Conservation (phyloP, 2,888 invertebrate genomes). For the Apamea epomidion region DNA sequence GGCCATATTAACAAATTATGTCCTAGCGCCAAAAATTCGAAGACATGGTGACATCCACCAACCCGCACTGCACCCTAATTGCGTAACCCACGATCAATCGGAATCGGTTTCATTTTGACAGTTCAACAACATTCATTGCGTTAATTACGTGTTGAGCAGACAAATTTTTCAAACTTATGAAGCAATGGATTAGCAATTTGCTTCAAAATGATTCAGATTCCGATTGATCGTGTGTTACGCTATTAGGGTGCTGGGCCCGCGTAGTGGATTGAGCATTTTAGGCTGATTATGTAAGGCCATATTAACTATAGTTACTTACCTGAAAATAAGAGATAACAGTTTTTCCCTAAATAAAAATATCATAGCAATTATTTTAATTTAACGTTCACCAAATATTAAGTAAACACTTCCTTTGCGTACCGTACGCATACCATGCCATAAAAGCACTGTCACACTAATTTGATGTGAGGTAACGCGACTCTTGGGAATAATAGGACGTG, state of each 20-base stretch:
- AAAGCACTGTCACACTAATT: conserved; percentile 55
- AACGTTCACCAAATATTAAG: not conserved
- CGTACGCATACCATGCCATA: conserved; percentile 13
- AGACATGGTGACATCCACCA: too few relatives aligned
- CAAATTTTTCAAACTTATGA: too few relatives aligned
- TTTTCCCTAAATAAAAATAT: not conserved
- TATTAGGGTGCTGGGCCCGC: too few relatives aligned
- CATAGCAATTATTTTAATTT: not conserved
- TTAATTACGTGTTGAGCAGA: too few relatives aligned
- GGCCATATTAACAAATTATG: not conserved
- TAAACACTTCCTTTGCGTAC: not conserved
- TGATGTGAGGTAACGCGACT: conserved; percentile 54
- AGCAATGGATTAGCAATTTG: too few relatives aligned
- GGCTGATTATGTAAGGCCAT: not conserved
- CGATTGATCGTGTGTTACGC: too few relatives aligned
- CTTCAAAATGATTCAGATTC: too few relatives aligned
- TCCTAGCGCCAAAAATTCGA: too few relatives aligned
- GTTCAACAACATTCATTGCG: too few relatives aligned
- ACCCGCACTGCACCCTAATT: too few relatives aligned
- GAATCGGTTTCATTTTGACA: too few relatives aligned
- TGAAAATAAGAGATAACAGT: not conserved
- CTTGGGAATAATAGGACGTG: conserved; percentile 47
- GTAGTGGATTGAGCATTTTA: not conserved
- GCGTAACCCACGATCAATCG: too few relatives aligned
- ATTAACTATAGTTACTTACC: not conserved